Base-by-base conservation (phyloP, 1,140 invertebrate genomes). In the Conus betulinus region DNA sequence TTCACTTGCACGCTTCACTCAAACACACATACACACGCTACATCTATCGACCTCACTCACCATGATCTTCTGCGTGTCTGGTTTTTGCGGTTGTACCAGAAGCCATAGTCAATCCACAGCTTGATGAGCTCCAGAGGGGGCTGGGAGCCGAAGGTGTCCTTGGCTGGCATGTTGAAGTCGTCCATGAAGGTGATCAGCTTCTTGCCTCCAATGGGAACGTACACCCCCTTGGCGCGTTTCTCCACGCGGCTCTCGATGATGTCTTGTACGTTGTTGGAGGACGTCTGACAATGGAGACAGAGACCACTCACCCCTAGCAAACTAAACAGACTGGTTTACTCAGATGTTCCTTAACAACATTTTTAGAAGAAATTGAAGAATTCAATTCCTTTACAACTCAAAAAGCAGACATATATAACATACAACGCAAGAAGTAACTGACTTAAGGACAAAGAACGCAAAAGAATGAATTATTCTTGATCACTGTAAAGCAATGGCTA, bases 21-120 rank as follows among this genome's bases (percentile, higher is more conserved):
- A 39, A 39, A 39, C 39, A 39, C 39, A 39, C 39, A 39, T 3
- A 39, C 39, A 3, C 39, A 39, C 39, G 39, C 39, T 39, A 39
- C 3, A 39, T 39, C 39, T 39, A 39, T 39, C 39, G 39, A 39
- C 39, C 39, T 55, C 39, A 27, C 85, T 67, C 89, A 95, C 94
- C 85, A 93, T 92, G 20, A 96, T 96, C 92, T 97, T 96, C 94
- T 98, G 98, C 97, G 98, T 98, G 97, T 98, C 63, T 98, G 93
- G 93, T 98, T 98, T 57, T 98, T 97, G 87, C 97, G 96, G 91
- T 98, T 98, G 92, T 98, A 98, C 55, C 98, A 96, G 3, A 98
- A 98, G 85, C 96, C 96, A 92, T 97, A 98, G 93, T 98, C 98
- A 51, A 98, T 94, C 89, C 97, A 97, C 96, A 98, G 98, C 86